phyloP scores from a whole-genome alignment of 2,888 invertebrate genomes.

The Drosophila meridiana region DNA sequence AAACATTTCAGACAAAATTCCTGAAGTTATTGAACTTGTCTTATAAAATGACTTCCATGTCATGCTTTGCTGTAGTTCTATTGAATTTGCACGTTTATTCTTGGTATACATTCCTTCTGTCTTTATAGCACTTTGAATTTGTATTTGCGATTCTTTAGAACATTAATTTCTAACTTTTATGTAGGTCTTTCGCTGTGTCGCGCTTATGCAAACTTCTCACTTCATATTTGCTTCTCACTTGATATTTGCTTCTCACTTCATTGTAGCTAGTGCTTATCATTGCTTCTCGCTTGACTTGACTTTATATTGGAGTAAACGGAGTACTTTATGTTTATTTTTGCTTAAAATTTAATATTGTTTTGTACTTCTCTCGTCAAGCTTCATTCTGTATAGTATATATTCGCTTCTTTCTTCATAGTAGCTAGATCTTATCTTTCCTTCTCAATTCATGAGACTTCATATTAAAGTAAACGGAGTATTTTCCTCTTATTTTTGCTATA shows the following conservation, averaged over 20 bases:
- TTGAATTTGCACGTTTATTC: not conserved
- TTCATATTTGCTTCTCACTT: not conserved
- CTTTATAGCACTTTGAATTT: not conserved
- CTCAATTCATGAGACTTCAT: not conserved
- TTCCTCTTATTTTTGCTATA: not conserved
- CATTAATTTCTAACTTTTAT: not conserved
- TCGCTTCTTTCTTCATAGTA: not conserved
- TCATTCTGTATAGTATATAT: not conserved
- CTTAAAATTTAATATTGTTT: too few species aligned
- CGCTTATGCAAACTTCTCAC: not conserved
- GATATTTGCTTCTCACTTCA: not conserved
- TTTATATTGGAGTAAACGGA: too few species aligned
- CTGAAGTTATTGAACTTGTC: not conserved
- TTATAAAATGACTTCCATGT: not conserved
- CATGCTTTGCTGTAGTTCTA: not conserved
- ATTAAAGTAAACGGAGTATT: not conserved
- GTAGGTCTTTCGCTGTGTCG: not conserved
- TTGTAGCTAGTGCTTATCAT: not conserved
- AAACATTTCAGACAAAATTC: not conserved
- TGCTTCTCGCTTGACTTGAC: not conserved
- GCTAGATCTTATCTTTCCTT: not conserved
- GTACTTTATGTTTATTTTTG: too few species aligned
- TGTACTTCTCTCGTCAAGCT: too few species aligned
- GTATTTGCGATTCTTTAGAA: not conserved
- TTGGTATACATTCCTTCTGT: not conserved